phyloP scores from a whole-genome alignment of 2,797 vertebrate genomes.

The Neopelma chrysocephalum region DNA sequence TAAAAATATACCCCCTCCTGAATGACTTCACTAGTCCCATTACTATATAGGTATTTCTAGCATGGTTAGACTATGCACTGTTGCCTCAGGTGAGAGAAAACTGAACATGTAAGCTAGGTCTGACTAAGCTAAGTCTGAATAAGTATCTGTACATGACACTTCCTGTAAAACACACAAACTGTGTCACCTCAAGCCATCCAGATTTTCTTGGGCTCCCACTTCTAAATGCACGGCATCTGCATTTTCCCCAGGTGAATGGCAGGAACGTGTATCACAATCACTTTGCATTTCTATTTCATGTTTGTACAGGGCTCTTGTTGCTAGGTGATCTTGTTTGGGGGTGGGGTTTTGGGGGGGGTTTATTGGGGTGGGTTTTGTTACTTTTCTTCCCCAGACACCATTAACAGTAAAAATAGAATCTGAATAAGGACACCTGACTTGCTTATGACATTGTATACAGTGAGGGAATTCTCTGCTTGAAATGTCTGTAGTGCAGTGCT shows the following conservation, averaged over 20 bases:
- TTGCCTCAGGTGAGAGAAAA: background rate
- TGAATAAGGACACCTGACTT: background rate
- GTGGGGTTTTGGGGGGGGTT: accelerated
- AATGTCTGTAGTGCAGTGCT: background rate
- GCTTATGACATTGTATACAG: background rate
- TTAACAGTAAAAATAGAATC: background rate
- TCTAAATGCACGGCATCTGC: background rate
- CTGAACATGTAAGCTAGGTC: background rate
- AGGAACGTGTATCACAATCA: background rate
- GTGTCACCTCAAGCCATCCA: background rate
- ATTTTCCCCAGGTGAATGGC: background rate
- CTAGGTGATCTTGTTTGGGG: background rate
- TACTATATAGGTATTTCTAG: background rate
- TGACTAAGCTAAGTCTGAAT: background rate
- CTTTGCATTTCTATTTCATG: background rate
- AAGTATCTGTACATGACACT: background rate
- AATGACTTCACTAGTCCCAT: background rate
- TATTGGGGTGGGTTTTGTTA: background rate
- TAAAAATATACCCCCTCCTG: background rate
- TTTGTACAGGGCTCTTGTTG: background rate
- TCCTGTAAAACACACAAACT: background rate
- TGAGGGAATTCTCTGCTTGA: background rate
- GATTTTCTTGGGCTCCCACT: background rate
- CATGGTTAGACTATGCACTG: background rate
- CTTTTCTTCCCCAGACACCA: background rate